Evolutionary conservation across 2,113 vertebrate genomes (phyloP).

Genomic region (Nothocercus nigrocapillus): DNA sequence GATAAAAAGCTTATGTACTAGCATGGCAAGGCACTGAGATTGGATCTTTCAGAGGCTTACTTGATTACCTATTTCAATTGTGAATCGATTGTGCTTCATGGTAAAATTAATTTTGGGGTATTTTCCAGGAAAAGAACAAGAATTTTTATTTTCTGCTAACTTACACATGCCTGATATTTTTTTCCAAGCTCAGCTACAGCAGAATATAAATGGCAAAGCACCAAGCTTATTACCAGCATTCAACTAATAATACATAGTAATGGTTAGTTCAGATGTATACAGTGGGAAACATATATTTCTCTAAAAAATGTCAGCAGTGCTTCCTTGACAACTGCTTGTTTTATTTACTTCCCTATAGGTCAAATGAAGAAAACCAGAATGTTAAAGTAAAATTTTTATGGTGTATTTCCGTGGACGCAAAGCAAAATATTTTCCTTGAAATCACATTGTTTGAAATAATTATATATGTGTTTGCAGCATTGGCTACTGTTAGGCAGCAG

Average conservation of each 20-base stretch:
- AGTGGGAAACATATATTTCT: neutral
- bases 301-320: neutral
- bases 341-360: neutral
- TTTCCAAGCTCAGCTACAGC: neutral
- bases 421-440: neutral
- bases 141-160: neutral
- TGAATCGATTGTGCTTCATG: neutral
- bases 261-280: neutral
- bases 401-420: neutral
- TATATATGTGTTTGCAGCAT: neutral
- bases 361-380: neutral
- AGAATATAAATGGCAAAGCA: neutral
- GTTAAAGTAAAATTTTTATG: neutral
- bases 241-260: neutral
- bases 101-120: neutral
- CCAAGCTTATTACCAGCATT: neutral
- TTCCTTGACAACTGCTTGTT: neutral
- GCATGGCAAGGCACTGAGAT: neutral
- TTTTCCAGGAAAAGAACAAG: neutral
- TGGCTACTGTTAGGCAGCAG: neutral
- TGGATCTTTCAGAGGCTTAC: neutral
- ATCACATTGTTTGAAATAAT: conserved; percentile 6
- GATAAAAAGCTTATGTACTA: neutral
- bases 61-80: neutral
- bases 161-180: neutral